Conservation (phyloP, 2,113 vertebrate genomes). For the Tapirus terrestris region DNA sequence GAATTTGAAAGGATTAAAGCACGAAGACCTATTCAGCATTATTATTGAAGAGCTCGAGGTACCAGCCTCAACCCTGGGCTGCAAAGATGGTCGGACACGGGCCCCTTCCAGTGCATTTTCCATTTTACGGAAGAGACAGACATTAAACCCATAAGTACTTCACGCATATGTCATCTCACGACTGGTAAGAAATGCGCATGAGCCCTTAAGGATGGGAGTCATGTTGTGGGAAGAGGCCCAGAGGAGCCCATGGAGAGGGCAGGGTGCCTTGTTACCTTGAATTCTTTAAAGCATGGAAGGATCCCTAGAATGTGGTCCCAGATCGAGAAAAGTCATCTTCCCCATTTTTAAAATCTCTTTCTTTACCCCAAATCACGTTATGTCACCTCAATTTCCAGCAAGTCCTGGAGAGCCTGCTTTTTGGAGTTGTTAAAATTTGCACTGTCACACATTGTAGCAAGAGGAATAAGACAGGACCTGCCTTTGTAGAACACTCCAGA, state of each 20-base stretch:
- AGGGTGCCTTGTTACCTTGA: neutral
- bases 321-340: neutral
- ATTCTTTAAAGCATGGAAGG: neutral
- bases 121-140: neutral
- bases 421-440: neutral
- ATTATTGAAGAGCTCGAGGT: neutral
- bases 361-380: neutral
- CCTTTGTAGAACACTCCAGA: neutral
- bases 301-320: neutral
- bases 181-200: rapidly evolving
- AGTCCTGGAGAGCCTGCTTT: rapidly evolving
- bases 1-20: too few relatives aligned
- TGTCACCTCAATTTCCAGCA: neutral
- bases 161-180: rapidly evolving
- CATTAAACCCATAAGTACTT: rapidly evolving
- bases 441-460: too few relatives aligned
- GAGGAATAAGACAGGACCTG: too few relatives aligned
- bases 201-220: rapidly evolving
- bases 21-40: neutral
- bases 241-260: rapidly evolving
- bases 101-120: rapidly evolving
- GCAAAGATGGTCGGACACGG: rapidly evolving
- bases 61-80: rapidly evolving
- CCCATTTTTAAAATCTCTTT: neutral
- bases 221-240: rapidly evolving